A percentile compares a stretch with the other conserved stretches of the same genome.
Conservation (phyloP, 2,113 vertebrate species). For the Upupa epops region DNA sequence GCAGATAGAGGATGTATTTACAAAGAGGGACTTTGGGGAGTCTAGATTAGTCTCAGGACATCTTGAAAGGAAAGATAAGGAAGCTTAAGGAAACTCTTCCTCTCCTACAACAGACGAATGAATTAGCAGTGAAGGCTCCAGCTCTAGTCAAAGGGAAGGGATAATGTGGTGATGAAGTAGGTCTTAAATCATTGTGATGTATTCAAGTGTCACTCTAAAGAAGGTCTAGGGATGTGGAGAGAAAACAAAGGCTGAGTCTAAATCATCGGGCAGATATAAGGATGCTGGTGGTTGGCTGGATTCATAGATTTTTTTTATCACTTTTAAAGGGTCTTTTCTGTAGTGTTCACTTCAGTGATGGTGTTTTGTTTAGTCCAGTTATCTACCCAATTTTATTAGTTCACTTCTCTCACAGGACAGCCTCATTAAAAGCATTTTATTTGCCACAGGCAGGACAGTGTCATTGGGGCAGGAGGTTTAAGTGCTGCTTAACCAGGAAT, state of each 20-base stretch:
- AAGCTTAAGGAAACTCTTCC: constrained; percentile 43
- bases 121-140: constrained; percentile 49
- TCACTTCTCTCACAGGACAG: neutral
- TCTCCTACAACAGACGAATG: constrained; percentile 32
- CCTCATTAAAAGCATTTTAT: neutral
- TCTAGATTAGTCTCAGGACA: neutral
- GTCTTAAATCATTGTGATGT: constrained; percentile 55
- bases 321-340: neutral
- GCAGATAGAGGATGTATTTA: neutral
- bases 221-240: neutral
- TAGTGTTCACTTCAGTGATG: neutral
- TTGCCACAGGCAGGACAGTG: neutral
- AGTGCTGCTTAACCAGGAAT: neutral
- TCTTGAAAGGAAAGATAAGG: constrained; percentile 62
- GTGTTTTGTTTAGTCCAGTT: neutral
- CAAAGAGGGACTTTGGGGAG: neutral
- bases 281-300: rapidly evolving
- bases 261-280: neutral
- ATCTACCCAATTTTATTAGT: neutral
- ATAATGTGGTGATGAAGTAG: constrained; percentile 42
- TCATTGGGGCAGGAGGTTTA: neutral
- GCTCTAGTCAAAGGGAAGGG: constrained; percentile 46
- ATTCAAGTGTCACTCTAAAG: constrained; percentile 17
- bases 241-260: constrained; percentile 23
- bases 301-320: neutral